Conservation (phyloP, 2,797 vertebrate species). For the Labroides dimidiatus region DNA sequence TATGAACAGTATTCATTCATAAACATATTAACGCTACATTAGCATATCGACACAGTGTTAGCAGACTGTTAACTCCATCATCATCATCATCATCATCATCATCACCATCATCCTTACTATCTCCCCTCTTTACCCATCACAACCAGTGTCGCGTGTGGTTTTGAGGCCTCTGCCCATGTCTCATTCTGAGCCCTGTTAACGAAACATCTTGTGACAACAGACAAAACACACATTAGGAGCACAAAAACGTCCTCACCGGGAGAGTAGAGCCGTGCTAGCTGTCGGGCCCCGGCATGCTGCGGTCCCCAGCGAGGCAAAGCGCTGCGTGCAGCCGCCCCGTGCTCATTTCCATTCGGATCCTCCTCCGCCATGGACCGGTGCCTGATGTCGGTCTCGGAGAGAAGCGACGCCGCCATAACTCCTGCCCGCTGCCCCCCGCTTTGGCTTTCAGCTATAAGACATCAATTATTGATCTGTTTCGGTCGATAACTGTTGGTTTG, state of each 20-base stretch:
- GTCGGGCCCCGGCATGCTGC: conserved; percentile 85
- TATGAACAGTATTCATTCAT: background rate
- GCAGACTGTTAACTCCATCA: background rate
- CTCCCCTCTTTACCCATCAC: background rate
- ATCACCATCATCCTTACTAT: background rate
- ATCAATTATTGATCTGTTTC: conserved; percentile 50
- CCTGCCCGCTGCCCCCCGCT: conserved; percentile 41
- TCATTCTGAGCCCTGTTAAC: background rate
- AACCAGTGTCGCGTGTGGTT: conserved; percentile 11
- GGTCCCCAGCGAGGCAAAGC: conserved; percentile 85
- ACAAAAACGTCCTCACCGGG: conserved; percentile 74
- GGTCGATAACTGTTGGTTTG: conserved; percentile 9
- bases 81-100: background rate
- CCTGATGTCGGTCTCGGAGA: conserved; percentile 85
- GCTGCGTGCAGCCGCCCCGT: conserved; percentile 84
- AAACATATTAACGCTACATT: background rate
- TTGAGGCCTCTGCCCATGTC: conserved; percentile 36
- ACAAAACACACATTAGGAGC: background rate
- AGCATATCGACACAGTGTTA: background rate
- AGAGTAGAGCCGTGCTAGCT: conserved; percentile 85
- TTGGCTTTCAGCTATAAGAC: conserved; percentile 62
- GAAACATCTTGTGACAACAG: background rate
- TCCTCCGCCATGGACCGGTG: conserved; percentile 88
- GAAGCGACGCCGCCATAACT: conserved; percentile 77
- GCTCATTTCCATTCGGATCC: conserved; percentile 88